Percentiles rank a stretch among this genome's conserved stretches.
Evolutionary conservation across 2,888 invertebrate species (phyloP).

Genomic region (Melolontha melolontha): DNA sequence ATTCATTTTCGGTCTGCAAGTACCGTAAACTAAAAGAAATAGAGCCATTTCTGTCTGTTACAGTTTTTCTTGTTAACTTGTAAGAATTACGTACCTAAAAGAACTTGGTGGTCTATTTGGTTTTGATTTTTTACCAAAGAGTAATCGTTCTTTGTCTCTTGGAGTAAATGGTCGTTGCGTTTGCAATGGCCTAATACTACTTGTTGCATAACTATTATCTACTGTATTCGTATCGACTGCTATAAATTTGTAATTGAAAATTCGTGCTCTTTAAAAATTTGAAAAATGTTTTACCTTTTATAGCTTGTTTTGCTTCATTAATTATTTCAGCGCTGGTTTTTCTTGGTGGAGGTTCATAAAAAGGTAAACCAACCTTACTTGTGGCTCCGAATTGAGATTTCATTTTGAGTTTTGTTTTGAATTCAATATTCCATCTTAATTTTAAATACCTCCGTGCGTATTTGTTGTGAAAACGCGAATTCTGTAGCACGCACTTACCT

Average conservation of each 20-base stretch:
- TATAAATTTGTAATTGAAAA: slow-evolving; percentile 28
- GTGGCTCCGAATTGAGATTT: slow-evolving; percentile 39
- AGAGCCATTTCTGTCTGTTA: background rate
- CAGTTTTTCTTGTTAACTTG: background rate
- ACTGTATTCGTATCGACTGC: slow-evolving; percentile 60
- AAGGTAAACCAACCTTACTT: slow-evolving; percentile 63
- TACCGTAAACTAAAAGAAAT: slow-evolving; percentile 71
- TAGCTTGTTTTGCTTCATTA: slow-evolving; percentile 79
- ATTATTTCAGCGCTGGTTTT: slow-evolving; percentile 86
- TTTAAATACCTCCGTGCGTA: background rate
- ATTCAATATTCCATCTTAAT: slow-evolving; percentile 3
- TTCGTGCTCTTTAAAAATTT: background rate
- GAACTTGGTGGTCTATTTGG: slow-evolving; percentile 79
- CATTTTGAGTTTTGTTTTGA: slow-evolving; percentile 20
- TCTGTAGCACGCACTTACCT: slow-evolving; percentile 14
- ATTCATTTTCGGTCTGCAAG: slow-evolving; percentile 70
- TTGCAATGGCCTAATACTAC: slow-evolving; percentile 71
- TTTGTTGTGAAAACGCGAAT: slow-evolving; percentile 13
- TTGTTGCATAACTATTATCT: slow-evolving; percentile 59
- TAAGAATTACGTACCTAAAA: slow-evolving; percentile 73
- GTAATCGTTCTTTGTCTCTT: slow-evolving; percentile 80
- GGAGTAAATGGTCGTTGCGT: slow-evolving; percentile 91
- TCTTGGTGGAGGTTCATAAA: slow-evolving; percentile 72
- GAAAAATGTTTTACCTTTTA: slow-evolving; percentile 56
- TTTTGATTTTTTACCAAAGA: slow-evolving; percentile 74